Percentiles rank a stretch among this genome's conserved stretches.
phyloP scores from a whole-genome alignment of 2,797 vertebrate genomes.

The Todus mexicanus region DNA sequence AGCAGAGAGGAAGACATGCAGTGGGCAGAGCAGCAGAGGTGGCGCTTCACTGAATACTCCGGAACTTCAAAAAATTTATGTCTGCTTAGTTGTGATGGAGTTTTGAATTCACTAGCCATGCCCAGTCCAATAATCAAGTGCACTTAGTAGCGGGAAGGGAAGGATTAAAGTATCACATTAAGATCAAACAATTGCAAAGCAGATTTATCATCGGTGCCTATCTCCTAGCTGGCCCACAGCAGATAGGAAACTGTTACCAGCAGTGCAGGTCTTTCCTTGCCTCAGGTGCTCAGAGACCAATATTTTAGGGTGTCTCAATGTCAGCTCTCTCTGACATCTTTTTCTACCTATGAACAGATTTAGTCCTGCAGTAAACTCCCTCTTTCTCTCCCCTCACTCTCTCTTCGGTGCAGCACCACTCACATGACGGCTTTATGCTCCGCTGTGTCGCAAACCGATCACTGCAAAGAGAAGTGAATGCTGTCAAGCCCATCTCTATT shows the following conservation, averaged over 20 bases:
- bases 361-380: not conserved
- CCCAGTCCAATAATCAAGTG: not conserved
- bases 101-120: not conserved
- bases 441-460: fast-evolving
- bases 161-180: not conserved
- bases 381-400: not conserved
- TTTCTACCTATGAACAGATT: not conserved
- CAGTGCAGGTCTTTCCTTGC: not conserved
- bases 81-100: not conserved
- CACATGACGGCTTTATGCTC: not conserved
- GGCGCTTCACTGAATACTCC: not conserved
- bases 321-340: not conserved
- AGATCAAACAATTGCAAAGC: not conserved
- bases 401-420: not conserved
- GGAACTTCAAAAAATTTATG: not conserved
- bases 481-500: not conserved
- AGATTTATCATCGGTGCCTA: not conserved
- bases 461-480: fast-evolving
- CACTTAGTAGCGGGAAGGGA: not conserved
- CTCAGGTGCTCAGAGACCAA: not conserved
- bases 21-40: not conserved
- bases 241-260: not conserved
- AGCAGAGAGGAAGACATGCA: not conserved
- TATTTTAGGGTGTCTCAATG: not conserved
- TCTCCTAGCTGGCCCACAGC: not conserved